Base-by-base conservation (phyloP, 1,140 invertebrate species). In the Ceratina japonica region DNA sequence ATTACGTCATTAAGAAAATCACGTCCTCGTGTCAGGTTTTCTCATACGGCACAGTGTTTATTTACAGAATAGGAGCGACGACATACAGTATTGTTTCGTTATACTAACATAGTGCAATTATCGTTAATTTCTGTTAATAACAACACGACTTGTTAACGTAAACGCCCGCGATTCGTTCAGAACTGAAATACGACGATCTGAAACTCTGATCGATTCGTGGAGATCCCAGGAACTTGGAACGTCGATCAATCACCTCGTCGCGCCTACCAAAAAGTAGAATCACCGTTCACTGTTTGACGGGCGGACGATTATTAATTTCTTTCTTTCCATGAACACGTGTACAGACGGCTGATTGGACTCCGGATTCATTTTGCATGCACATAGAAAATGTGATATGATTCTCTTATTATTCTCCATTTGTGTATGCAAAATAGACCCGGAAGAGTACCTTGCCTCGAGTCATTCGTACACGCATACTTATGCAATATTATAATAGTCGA, bases 61-160 rank as follows among this genome's bases (percentile, higher is more conserved):
- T 88, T 90, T 87, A 85, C 85, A 90, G 86, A 88, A 90, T 90
- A 91, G 89, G 89, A 91, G 88, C 89, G 89, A 91, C 86, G 87
- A 90, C 86, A 90, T 90, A 90, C 87, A 90, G 73, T 86, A 87
- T 89, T 89, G 83, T 44, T 90, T 89, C 66, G 75, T 86, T 87
- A 88, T 88, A 88, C 80, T 89, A 89, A 88, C 76, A 84, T 87
- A 87, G 87, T 89, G 86, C 84, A 89, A 88, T 89, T 83, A 86
- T 85, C 82, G 87, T 89, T 88, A 88, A 82, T 84, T 88, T 82
- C 69, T 83, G 87, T 88, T 88, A 89, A 89, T 87, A 86, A 87
- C 85, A 87, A 87, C 72, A 71, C 84, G 78, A 44, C 82, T 82
- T 62, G 62, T 85, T 83, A 83, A 81, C 82, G 72, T 81, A 79